phyloP scores from a whole-genome alignment of 2,797 vertebrate genomes.

The Anas georgica region DNA sequence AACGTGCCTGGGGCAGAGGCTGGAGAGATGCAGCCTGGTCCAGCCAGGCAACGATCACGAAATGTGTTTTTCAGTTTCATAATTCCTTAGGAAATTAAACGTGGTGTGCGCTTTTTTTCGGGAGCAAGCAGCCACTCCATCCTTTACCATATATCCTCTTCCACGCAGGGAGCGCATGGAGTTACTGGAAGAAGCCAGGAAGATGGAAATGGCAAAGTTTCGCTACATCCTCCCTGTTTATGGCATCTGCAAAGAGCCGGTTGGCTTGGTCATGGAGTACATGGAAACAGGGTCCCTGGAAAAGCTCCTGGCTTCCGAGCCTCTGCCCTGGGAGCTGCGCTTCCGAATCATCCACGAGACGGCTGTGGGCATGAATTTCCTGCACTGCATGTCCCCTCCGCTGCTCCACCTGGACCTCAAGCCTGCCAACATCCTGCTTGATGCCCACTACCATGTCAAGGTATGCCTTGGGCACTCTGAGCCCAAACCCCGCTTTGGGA shows the following conservation, averaged over 20 bases:
- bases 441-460: conserved; percentile 97
- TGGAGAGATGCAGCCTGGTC: neutral
- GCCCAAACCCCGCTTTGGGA: neutral
- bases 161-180: conserved; percentile 88
- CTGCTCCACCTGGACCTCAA: conserved; percentile 97
- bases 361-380: conserved; percentile 97
- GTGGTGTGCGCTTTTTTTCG: neutral
- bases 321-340: conserved; percentile 93
- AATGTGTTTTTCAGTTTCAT: rapidly evolving
- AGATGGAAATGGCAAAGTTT: conserved; percentile 99
- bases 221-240: conserved; percentile 96
- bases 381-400: conserved; percentile 96
- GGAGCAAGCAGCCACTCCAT: neutral
- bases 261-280: conserved; percentile 97
- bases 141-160: neutral
- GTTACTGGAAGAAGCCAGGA: conserved; percentile 93
- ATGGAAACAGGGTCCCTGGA: conserved; percentile 98
- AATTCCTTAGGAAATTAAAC: neutral
- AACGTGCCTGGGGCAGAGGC: neutral
- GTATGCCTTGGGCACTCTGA: conserved; percentile 30
- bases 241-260: conserved; percentile 92
- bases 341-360: conserved; percentile 97
- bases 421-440: conserved; percentile 96
- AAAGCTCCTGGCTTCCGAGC: conserved; percentile 89
- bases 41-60: neutral